Percentiles rank a stretch among this genome's conserved stretches.
Evolutionary conservation across 2,113 vertebrate genomes (phyloP).

Genomic region (Mungos mungo): DNA sequence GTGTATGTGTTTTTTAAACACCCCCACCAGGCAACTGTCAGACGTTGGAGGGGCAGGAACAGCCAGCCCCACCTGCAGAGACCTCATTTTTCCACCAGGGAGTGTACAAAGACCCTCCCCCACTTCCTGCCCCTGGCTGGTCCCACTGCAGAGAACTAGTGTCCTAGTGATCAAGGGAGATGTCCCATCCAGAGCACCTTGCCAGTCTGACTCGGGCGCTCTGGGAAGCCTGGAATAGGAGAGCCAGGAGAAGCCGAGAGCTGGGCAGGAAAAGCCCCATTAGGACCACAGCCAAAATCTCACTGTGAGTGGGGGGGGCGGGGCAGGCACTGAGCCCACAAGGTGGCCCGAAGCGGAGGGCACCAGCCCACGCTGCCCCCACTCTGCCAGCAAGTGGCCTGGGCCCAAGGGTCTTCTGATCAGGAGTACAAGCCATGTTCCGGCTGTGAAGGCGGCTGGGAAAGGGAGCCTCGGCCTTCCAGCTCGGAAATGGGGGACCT

Average conservation of each 20-base stretch:
- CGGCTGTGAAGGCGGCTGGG: neutral
- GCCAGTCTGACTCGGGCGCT: neutral
- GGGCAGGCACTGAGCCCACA: neutral
- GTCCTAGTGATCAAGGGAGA: neutral
- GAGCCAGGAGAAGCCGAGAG: neutral
- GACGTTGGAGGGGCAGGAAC: too few species aligned
- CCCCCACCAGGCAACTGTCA: neutral
- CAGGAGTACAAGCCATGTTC: neutral
- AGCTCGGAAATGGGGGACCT: neutral
- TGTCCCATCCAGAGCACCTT: too few species aligned
- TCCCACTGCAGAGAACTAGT: neutral
- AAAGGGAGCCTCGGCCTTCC: neutral
- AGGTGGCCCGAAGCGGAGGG: rapidly evolving
- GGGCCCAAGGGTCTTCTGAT: too few species aligned
- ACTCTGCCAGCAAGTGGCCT: rapidly evolving
- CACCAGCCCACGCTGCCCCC: rapidly evolving
- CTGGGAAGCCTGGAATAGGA: neutral
- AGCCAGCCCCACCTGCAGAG: neutral
- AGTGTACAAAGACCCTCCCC: neutral
- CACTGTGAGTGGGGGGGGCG: neutral
- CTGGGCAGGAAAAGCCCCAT: neutral
- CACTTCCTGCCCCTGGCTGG: too few species aligned
- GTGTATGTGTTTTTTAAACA: neutral
- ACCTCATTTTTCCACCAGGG: neutral
- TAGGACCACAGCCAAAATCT: neutral